These are phyloP conservation scores for Helicorthomorpha holstii DNA, from an alignment of 1,140 invertebrate genomes.

Conservation along the genomic window DNA sequence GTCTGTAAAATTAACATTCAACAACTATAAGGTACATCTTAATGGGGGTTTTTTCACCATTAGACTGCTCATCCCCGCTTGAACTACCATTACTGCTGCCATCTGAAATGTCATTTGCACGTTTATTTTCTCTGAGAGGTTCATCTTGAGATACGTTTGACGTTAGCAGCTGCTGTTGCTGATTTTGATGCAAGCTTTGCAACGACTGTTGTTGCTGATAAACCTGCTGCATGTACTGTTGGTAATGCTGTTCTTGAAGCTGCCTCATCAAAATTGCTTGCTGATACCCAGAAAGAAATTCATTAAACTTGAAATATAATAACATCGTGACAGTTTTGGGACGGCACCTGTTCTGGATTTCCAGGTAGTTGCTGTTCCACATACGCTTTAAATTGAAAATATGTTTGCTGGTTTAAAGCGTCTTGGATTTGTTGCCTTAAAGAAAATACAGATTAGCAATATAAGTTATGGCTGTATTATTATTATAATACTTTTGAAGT, in stretches of 20 bases:
- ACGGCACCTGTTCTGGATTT: constrained; percentile 55
- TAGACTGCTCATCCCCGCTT: not conserved
- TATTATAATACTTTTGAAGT: constrained; percentile 22
- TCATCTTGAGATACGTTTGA: not conserved
- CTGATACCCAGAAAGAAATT: constrained; percentile 26
- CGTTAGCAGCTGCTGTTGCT: constrained; percentile 13
- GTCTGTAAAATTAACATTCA: not conserved
- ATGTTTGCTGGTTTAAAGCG: constrained; percentile 91
- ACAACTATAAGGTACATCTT: not conserved
- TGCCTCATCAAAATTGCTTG: constrained; percentile 83
- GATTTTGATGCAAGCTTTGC: not conserved
- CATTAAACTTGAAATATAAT: not conserved
- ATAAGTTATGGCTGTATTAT: not conserved
- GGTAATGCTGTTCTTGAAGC: constrained; percentile 92
- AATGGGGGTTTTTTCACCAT: no score
- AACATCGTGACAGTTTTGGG: no score
- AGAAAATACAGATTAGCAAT: constrained; percentile 2
- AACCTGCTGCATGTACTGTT: constrained; percentile 88
- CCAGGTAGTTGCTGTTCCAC: constrained; percentile 91
- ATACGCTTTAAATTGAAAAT: constrained; percentile 80
- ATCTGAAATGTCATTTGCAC: not conserved
- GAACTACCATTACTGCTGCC: not conserved
- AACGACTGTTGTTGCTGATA: constrained; percentile 37
- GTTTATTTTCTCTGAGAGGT: not conserved
- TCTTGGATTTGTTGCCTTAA: constrained; percentile 73